These are phyloP conservation scores for Hipparchia semele DNA, from an alignment of 2,888 invertebrate genomes.

Conservation along the genomic window DNA sequence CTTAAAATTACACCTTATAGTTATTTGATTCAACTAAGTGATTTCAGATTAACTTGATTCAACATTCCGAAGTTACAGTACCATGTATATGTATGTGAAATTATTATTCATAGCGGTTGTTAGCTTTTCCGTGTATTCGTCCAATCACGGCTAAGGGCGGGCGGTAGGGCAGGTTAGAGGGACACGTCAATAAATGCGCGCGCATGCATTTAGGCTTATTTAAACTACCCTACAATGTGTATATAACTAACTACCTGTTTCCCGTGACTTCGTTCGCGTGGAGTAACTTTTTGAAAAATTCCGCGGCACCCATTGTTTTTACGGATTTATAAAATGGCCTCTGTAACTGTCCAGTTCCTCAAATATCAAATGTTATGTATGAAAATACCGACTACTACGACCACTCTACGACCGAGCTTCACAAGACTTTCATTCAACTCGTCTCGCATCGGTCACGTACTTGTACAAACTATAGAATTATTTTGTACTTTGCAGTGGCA, in stretches of 20 bases:
- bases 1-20: too few species aligned
- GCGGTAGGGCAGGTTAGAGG: constrained; percentile 43
- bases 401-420: too few species aligned
- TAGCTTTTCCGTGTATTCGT: constrained; percentile 35
- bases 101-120: constrained; percentile 33
- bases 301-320: too few species aligned
- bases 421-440: too few species aligned
- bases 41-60: not conserved
- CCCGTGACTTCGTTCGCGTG: not conserved
- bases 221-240: constrained; percentile 30
- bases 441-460: too few species aligned
- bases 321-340: too few species aligned
- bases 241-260: not conserved
- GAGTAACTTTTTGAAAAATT: too few species aligned
- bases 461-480: too few species aligned
- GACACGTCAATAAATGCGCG: constrained; percentile 47
- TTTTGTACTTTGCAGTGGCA: too few species aligned
- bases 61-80: constrained; percentile 10
- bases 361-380: too few species aligned
- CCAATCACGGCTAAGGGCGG: constrained; percentile 48
- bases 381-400: too few species aligned
- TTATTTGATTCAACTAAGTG: constrained; percentile 1
- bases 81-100: constrained; percentile 15
- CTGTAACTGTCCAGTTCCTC: too few species aligned
- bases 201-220: constrained; percentile 40